Evolutionary conservation across 2,113 vertebrate genomes (phyloP).

Genomic region (Poecilia latipinna): DNA sequence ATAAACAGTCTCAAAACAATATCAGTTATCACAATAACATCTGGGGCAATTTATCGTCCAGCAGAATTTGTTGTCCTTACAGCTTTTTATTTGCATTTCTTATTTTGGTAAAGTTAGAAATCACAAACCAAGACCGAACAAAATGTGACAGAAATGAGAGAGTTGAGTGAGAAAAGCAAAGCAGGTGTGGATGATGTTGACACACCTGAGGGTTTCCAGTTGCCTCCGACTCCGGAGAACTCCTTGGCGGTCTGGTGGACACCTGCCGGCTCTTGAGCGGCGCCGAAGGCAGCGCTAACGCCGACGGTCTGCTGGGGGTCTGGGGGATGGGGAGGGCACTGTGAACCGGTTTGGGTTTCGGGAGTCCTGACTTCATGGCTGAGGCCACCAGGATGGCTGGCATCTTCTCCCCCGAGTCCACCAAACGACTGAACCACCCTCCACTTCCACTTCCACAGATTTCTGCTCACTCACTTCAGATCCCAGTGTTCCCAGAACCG

Average conservation of each 20-base stretch:
- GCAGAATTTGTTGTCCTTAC: too few species aligned
- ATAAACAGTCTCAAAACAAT: too few species aligned
- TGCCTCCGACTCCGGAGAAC: conserved; percentile 73
- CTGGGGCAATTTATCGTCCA: too few species aligned
- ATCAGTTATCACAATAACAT: too few species aligned
- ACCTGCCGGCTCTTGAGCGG: conserved; percentile 80
- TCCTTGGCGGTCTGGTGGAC: conserved; percentile 69
- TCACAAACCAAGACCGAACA: neutral
- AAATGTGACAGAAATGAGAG: neutral
- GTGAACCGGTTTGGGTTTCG: conserved; percentile 94
- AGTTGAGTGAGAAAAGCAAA: neutral
- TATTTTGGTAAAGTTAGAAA: neutral
- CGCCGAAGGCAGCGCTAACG: conserved; percentile 80
- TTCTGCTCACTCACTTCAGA: neutral
- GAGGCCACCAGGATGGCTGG: conserved; percentile 94
- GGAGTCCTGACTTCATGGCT: conserved; percentile 98
- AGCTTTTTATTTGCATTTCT: neutral
- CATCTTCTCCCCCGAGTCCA: conserved; percentile 84
- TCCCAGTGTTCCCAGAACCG: conserved; percentile 2
- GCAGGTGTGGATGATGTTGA: neutral
- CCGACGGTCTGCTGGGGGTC: conserved; percentile 80
- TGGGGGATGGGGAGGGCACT: conserved; percentile 93
- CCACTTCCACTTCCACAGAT: conserved; percentile 8
- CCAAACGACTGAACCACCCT: conserved; percentile 11
- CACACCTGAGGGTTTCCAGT: conserved; percentile 87